A percentile compares a stretch with the other conserved stretches of the same genome.
Evolutionary conservation across 2,797 vertebrate species (phyloP).

Genomic region (Holocentrus rufus): DNA sequence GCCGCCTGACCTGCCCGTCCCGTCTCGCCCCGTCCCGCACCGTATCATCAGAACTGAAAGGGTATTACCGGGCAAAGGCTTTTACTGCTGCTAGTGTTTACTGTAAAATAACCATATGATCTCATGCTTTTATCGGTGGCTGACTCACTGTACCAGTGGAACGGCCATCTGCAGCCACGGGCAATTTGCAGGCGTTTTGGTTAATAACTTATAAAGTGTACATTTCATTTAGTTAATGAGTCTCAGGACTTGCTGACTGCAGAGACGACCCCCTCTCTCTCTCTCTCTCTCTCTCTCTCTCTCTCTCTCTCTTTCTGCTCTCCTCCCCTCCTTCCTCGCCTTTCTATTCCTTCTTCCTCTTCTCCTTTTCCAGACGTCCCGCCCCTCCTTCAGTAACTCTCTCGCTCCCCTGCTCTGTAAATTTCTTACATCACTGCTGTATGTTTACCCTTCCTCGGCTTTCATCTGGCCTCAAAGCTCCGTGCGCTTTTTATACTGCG

Average conservation of each 20-base stretch:
- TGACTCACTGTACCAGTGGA: slow-evolving; percentile 32
- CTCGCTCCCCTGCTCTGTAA: slow-evolving; percentile 27
- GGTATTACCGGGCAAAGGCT: slow-evolving; percentile 39
- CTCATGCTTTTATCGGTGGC: slow-evolving; percentile 36
- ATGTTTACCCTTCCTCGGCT: slow-evolving; percentile 28
- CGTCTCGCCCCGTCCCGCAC: slow-evolving; percentile 3
- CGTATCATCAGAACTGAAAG: slow-evolving; percentile 18
- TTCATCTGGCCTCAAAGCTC: slow-evolving; percentile 17
- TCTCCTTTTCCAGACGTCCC: background rate
- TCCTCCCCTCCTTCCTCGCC: slow-evolving; percentile 17
- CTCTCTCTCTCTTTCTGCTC: slow-evolving; percentile 22
- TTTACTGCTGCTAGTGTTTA: slow-evolving; percentile 50
- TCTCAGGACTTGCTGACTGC: slow-evolving; percentile 45
- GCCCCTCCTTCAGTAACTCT: slow-evolving; percentile 19
- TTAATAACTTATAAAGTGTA: slow-evolving; percentile 19
- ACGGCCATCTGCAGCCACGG: background rate
- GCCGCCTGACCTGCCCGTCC: slow-evolving; percentile 4
- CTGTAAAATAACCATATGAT: slow-evolving; percentile 40
- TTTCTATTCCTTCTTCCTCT: slow-evolving; percentile 2
- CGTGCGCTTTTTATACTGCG: background rate
- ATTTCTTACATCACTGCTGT: slow-evolving; percentile 19
- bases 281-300: slow-evolving; percentile 11
- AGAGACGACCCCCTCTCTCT: background rate
- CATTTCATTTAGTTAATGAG: slow-evolving; percentile 62
- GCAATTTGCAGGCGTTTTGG: background rate